Conservation (phyloP, 2,888 invertebrate species). For the Epirrita christyi region DNA sequence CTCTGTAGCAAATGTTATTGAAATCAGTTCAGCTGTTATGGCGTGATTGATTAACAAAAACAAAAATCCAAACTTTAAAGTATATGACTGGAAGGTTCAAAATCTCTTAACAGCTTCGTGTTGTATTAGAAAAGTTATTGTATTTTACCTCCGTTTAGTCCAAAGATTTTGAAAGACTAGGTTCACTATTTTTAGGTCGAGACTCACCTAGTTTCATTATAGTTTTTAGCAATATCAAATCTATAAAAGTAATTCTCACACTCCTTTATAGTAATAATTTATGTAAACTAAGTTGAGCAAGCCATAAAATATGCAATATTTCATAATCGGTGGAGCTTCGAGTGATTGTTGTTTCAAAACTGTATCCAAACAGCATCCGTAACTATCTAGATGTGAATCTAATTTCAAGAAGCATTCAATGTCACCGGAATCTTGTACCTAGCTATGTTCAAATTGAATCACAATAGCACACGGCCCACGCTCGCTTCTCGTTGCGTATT, state of each 20-base stretch:
- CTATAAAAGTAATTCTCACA: slow-evolving; percentile 43
- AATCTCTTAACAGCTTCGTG: not conserved
- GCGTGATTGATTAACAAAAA: too few relatives aligned
- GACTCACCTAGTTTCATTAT: slow-evolving; percentile 14
- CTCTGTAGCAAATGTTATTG: not conserved
- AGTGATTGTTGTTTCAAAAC: slow-evolving; percentile 68
- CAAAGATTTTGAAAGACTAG: too few relatives aligned
- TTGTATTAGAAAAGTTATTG: too few relatives aligned
- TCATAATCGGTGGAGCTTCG: slow-evolving; percentile 50
- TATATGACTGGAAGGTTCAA: not conserved
- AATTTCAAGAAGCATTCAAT: slow-evolving; percentile 73
- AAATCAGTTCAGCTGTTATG: not conserved
- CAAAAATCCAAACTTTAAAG: not conserved
- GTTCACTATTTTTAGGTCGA: not conserved
- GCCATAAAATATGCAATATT: slow-evolving; percentile 45
- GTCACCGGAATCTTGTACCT: slow-evolving; percentile 61
- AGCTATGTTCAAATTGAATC: slow-evolving; percentile 64
- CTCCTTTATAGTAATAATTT: slow-evolving; percentile 44
- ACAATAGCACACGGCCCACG: slow-evolving; percentile 72
- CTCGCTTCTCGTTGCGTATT: slow-evolving; percentile 50
- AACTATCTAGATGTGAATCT: slow-evolving; percentile 59
- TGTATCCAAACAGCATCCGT: slow-evolving; percentile 62
- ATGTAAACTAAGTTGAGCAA: slow-evolving; percentile 46
- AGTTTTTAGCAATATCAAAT: slow-evolving; percentile 29
- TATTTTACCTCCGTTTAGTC: too few relatives aligned